Conservation (phyloP, 2,113 vertebrate genomes). For the Castor canadensis region DNA sequence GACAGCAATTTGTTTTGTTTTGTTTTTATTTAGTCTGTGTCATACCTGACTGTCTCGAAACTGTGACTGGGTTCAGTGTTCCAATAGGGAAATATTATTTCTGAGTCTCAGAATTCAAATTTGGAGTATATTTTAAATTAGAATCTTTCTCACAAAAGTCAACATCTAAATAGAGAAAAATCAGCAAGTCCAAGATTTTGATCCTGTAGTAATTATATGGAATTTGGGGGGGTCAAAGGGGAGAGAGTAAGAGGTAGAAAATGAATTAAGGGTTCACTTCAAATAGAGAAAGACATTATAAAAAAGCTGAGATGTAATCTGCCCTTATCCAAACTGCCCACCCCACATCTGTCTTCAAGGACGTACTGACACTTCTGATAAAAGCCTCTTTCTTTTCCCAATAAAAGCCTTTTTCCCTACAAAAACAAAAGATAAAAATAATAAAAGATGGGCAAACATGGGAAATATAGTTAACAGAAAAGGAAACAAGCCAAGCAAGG, state of each 20-base stretch:
- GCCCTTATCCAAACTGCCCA: too few relatives aligned
- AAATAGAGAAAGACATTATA: neutral
- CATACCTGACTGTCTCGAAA: neutral
- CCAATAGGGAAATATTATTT: neutral
- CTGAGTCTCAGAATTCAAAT: slow-evolving; percentile 22
- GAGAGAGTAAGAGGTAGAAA: neutral
- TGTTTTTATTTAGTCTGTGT: neutral
- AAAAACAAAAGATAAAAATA: too few relatives aligned
- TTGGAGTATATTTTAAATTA: slow-evolving; percentile 12
- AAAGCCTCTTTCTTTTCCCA: too few relatives aligned
- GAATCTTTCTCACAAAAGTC: neutral
- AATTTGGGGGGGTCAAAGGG: neutral
- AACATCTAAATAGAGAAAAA: neutral
- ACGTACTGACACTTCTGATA: too few relatives aligned
- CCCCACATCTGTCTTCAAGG: too few relatives aligned
- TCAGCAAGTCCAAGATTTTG: neutral
- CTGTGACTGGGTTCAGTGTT: neutral
- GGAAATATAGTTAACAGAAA: too few relatives aligned
- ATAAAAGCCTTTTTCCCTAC: too few relatives aligned
- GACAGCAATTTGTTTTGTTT: neutral
- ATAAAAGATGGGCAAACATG: too few relatives aligned
- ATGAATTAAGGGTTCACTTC: neutral
- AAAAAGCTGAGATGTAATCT: too few relatives aligned
- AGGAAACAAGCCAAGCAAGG: too few relatives aligned
- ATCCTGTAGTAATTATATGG: neutral